A percentile compares a stretch with the other conserved stretches of the same genome.
Evolutionary conservation across 2,888 invertebrate species (phyloP).

Genomic region (Micoletzkya japonica): DNA sequence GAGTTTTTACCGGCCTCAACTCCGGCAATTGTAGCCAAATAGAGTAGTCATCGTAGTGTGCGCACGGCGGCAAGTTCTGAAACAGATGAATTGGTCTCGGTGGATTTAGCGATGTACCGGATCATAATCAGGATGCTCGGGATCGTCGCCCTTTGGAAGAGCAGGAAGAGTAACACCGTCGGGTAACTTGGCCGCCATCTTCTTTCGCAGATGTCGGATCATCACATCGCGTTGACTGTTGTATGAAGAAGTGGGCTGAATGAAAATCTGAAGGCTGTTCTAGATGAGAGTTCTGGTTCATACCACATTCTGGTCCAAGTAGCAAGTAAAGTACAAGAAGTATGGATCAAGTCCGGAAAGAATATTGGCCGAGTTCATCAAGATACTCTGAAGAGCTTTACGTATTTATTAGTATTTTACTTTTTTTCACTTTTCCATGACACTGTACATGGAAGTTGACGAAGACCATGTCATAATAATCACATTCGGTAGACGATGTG

Average conservation of each 20-base stretch:
- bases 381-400: conserved; percentile 29
- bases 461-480: too few relatives aligned
- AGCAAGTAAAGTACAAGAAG: conserved; percentile 54
- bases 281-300: background rate
- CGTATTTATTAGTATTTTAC: too few relatives aligned
- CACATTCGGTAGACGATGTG: conserved; percentile 38
- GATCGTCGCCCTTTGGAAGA: too few relatives aligned
- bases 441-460: too few relatives aligned
- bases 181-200: background rate
- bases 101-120: background rate
- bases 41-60: conserved; percentile 49
- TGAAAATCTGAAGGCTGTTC: background rate
- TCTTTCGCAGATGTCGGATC: conserved; percentile 12
- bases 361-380: conserved; percentile 42
- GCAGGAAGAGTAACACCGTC: too few relatives aligned
- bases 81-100: background rate
- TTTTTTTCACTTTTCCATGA: too few relatives aligned
- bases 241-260: background rate
- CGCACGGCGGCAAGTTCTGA: conserved; percentile 42
- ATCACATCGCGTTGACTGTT: conserved; percentile 14
- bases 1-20: conserved; percentile 30
- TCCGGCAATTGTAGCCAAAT: conserved; percentile 49
- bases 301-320: conserved; percentile 38
- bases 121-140: conserved; percentile 20
- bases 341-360: conserved; percentile 55